Evolutionary conservation across 2,113 vertebrate species (phyloP), one percentile per base, ranked within the genome.

Genomic region (Eretmochelys imbricata): DNA sequence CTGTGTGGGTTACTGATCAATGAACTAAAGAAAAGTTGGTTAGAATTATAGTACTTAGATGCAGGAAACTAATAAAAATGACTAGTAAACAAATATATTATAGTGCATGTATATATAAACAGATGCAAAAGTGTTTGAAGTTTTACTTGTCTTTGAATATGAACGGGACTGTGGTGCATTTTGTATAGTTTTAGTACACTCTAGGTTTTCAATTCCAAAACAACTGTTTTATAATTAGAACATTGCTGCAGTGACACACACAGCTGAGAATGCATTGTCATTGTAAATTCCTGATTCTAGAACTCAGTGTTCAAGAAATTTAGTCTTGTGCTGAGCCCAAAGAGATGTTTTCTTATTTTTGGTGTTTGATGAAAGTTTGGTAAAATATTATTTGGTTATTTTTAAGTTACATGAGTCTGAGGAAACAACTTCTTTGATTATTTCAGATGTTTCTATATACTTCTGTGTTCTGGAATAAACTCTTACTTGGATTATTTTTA

Each of bases 21-120:
- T 89, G 96, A 98, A 97, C 95, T 97, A 97, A 98, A 97, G 96
- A 85, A 91, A 97, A 96, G 94, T 12, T 94, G 89, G 96, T 96
- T 75, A 46, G 80, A 97, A 97, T 80, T 82, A 83, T 95, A 95
- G 85, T 49, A 86, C 54, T 13, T 25, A 19, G 59, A 79, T 38
- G 82, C 65, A 89, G n/a, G 92, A 91, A 69, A 55, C 13, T 14
- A 48, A 85, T 10, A 38, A 17, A 49, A 94, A 54, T 19, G 35
- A 80, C 13, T 22, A 31, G 25, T 1, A 2, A 49, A 80, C 11
- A 10, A 0, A 82, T 1, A 12, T 20, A 55, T 31, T 31, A 38
- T 38, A 69, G 31, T 16, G 54, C 82, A 76, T 5, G 49, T 50
- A 87, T 31, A 19, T 14, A 84, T 4, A 0, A 8, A 89, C 65